Conservation (phyloP, 2,888 invertebrate genomes). For the Acleris holmiana region DNA sequence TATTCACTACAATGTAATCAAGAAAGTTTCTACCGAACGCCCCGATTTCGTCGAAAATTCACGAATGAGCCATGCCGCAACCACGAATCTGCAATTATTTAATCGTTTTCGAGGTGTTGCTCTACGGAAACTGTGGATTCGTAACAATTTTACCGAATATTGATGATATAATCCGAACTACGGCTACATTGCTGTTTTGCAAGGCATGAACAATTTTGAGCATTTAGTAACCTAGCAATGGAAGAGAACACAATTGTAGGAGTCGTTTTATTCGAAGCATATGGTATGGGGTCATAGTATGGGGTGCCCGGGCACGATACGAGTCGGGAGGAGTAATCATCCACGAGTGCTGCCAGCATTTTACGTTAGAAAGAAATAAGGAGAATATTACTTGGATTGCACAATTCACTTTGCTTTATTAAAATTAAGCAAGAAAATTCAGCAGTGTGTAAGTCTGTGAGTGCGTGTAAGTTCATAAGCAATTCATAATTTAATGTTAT, state of each 20-base stretch:
- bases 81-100: slow-evolving; percentile 77
- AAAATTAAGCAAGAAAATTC: too few species aligned
- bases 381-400: neutral
- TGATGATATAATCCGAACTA: slow-evolving; percentile 21
- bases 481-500: too few species aligned
- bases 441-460: too few species aligned
- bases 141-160: slow-evolving; percentile 53
- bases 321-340: slow-evolving; percentile 75
- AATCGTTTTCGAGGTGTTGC: slow-evolving; percentile 76
- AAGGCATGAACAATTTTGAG: neutral
- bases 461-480: too few species aligned
- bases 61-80: slow-evolving; percentile 64
- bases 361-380: slow-evolving; percentile 23
- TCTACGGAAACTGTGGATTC: slow-evolving; percentile 66
- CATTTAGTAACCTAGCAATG: slow-evolving; percentile 46
- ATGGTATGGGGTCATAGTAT: slow-evolving; percentile 63
- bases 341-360: slow-evolving; percentile 57
- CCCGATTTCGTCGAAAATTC: slow-evolving; percentile 71
- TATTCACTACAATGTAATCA: slow-evolving; percentile 72
- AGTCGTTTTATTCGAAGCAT: slow-evolving; percentile 44
- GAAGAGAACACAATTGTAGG: slow-evolving; percentile 41
- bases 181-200: slow-evolving; percentile 16
- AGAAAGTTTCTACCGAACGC: slow-evolving; percentile 66
- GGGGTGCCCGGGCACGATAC: slow-evolving; percentile 73
- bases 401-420: neutral